phyloP scores from a whole-genome alignment of 2,888 invertebrate genomes.

The Cryptocephalus moraei region DNA sequence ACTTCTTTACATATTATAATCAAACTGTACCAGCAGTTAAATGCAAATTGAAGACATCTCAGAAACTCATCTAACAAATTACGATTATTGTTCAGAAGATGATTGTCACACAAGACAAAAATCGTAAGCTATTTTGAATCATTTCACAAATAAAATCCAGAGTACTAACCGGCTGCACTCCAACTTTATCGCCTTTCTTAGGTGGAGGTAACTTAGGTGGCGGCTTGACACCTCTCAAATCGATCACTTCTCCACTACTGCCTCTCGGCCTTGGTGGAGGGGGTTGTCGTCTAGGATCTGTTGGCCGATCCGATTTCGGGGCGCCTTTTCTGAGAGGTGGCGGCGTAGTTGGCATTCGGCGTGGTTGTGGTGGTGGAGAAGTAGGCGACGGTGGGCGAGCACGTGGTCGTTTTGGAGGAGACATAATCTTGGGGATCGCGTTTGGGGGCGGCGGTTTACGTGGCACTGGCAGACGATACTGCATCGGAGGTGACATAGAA shows the following conservation, averaged over 20 bases:
- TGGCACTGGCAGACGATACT: neutral
- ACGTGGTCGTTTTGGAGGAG: constrained; percentile 40
- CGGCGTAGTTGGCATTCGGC: constrained; percentile 44
- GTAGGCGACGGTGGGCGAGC: constrained; percentile 38
- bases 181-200: constrained; percentile 10
- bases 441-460: constrained; percentile 7
- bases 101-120: too few relatives aligned
- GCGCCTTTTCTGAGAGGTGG: constrained; percentile 36
- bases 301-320: constrained; percentile 31
- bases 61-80: too few relatives aligned
- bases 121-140: neutral
- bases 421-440: constrained; percentile 9
- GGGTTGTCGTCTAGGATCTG: constrained; percentile 42
- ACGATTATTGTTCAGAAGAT: too few relatives aligned
- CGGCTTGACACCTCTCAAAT: constrained; percentile 44
- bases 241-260: constrained; percentile 37
- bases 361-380: constrained; percentile 47
- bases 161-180: constrained; percentile 16
- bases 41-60: too few relatives aligned
- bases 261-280: constrained; percentile 50
- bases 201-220: constrained; percentile 33
- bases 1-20: too few relatives aligned
- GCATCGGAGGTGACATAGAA: constrained; percentile 46
- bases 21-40: too few relatives aligned
- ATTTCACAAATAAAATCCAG: neutral